Base-by-base conservation (phyloP, 2,797 vertebrate genomes). In the Bryconaethiops microstoma region DNA sequence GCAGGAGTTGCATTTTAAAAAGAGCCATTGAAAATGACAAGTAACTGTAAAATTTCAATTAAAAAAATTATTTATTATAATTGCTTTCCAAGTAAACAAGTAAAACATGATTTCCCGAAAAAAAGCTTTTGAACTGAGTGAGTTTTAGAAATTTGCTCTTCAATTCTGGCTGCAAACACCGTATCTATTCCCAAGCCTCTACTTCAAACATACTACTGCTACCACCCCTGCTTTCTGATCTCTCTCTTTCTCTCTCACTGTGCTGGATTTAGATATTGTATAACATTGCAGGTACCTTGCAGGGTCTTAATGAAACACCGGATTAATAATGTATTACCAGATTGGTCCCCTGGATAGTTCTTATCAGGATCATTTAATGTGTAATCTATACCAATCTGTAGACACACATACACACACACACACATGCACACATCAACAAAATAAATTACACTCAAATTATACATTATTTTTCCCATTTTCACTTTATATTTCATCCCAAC, bases 281-380 rank as follows among this genome's bases (percentile, higher is more conserved):
- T 94, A 83, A 80, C 89, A 91, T 95, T 92, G 80, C 90, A 90
- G 86, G 84, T 80, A 74, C 88, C 89, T 90, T 90, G 91, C 90
- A 91, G 90, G 86, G 89, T 90, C 91, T 94, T 95, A 94, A 96
- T 92, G 93, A 95, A 87, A 89, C 85, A 82, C 86, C 76, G 88
- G 88, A 94, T 97, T 95, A 95, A 96, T 94, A 92, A 94, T 90
- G 84, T 78, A 88, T 90, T 85, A 86, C 90, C 88, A 86, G 82
- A 82, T 88, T 89, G 6, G 42, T 92, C 84, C 88, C 87, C 86
- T 85, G 81, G 82, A 89, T 87, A 86, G 80, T 87, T 88, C 88
- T 89, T 88, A 90, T 89, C 83, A 88, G 85, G 87, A 85, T 92
- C 88, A 88, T 91, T 84, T 71, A 80, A 86, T 55, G 81, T 78